Base-by-base conservation (phyloP, 23 tunicate species). In the Trididemnum miniatum region DNA sequence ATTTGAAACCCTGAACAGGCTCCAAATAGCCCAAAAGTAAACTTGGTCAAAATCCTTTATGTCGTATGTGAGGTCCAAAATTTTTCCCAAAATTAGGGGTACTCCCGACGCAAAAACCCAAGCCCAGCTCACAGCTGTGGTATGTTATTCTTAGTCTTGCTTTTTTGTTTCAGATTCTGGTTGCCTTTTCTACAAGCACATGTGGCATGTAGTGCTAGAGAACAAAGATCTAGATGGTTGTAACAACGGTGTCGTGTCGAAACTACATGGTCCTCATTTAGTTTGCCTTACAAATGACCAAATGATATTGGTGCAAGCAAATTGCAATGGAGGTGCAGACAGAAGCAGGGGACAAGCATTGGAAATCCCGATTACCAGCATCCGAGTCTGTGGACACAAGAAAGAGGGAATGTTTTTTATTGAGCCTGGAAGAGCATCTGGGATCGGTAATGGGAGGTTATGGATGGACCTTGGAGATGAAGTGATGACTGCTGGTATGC, bases 351-450 rank as follows among this genome's bases (percentile, higher is more conserved):
- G 59, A 28, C 38, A 80, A 0, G 85, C 89, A 20, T 72, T 87
- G 26, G 98, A 93, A 38, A 80, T 93, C 35, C 78, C 35, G 33
- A 88, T 88, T 49, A 49, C 89, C 15, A 88, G 77, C 66, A 87
- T 93, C 22, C 81, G 93, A 12, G 81, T 71, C 3, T 83, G 86
- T 30, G 91, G 88, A 0, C 92, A 83, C 82, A 31, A 7, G 7
- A 87, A 87, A 35, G 97, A 87, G 35, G 80, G 80, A 12, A 65
- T 71, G 38, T 92, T 92, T 67, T 87, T 83, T 31, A 91, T 91
- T 34, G 97, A 87, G 50, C 88, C 97, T 5, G 98, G 98, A 2
- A 77, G 98, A 5, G 82, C 84, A 15, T 93, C 89, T 31, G 98
- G 98, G 0, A 88, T 93, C 7, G 93, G 92, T 0, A 85, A 60